Conservation (phyloP, 2,113 vertebrate species). For the Numenius arquata region DNA sequence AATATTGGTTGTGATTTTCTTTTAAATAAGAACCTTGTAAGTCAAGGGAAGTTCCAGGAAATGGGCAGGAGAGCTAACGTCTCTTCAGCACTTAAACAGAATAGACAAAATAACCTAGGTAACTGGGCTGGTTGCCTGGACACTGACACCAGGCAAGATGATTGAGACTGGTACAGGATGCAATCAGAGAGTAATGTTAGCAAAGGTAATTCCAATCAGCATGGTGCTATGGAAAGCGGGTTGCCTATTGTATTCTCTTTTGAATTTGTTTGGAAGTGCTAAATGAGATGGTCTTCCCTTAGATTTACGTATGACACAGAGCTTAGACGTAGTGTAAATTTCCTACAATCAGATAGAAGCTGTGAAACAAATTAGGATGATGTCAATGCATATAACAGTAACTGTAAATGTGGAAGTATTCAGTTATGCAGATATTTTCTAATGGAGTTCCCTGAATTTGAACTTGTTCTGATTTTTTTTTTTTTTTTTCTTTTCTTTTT, state of each 20-base stretch:
- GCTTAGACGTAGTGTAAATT: background rate
- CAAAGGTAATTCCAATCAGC: slow-evolving; percentile 32
- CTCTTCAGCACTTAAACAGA: background rate
- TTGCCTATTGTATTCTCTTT: background rate
- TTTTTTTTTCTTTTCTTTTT: background rate
- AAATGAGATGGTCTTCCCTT: background rate
- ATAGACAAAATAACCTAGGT: slow-evolving; percentile 17
- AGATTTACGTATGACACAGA: background rate
- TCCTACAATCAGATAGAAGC: background rate
- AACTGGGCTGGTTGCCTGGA: slow-evolving; percentile 49
- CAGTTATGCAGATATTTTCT: background rate
- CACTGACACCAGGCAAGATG: background rate
- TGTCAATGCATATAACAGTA: background rate
- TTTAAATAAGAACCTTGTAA: background rate
- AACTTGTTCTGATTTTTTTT: background rate
- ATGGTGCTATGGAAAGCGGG: background rate
- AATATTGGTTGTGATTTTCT: background rate
- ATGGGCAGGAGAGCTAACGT: background rate
- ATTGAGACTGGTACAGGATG: background rate
- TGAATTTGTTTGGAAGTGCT: background rate
- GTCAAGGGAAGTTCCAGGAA: background rate
- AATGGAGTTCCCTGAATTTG: background rate
- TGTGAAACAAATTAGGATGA: background rate
- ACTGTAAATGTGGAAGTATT: background rate
- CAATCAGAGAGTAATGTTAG: slow-evolving; percentile 28